Evolutionary conservation across 2,888 invertebrate genomes (phyloP), one percentile per base, ranked within the genome.

Genomic region (Drosophila colorata): DNA sequence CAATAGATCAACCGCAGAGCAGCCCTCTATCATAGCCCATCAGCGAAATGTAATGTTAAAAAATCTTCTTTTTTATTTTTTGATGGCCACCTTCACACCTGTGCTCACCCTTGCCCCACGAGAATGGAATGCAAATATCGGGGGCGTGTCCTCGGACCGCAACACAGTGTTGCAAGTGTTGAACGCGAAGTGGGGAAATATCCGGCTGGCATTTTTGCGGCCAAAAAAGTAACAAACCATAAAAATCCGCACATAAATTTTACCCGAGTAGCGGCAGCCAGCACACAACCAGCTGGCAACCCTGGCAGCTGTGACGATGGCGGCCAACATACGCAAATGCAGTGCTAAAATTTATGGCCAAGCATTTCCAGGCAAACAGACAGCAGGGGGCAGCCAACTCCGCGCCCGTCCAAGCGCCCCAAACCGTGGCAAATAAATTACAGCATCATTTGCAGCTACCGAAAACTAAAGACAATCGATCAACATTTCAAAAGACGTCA

Each of bases 241-340:
- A 83, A 83, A 83, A 79, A 79, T 68, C 43, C 60, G 66, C 76
- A 71, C 80, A 79, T 79, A 79, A 83, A 79, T 79, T 83, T 61
- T 58, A 66, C 44, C 44, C 46, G 59, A 57, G 28, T 28, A 46
- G 14, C 55, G 56, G 41, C 71, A 60, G 55, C 23, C 28, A 59
- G 20, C 18, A 59, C 35, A 16, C 37, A 38, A 23, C 56, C 41
- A 49, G 53, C 31, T 43, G 51, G 56, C 71, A 58, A 51, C 51
- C 33, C 53, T 44, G 61, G 59, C 81, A 64, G 74, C 78, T 69
- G 75, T 64, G 51, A 37, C 55, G 72, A 56, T 64, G 79, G 73
- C 67, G 68, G 58, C 65, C 63, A 80, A 69, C 79, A 79, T 79
- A 79, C 83, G 79, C 83, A 83, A 83, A 79, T 83, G 76, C 72